These are phyloP conservation scores for Phymanthus crucifer DNA, from an alignment of 92 coral and sea anemone species.

Conservation along the genomic window DNA sequence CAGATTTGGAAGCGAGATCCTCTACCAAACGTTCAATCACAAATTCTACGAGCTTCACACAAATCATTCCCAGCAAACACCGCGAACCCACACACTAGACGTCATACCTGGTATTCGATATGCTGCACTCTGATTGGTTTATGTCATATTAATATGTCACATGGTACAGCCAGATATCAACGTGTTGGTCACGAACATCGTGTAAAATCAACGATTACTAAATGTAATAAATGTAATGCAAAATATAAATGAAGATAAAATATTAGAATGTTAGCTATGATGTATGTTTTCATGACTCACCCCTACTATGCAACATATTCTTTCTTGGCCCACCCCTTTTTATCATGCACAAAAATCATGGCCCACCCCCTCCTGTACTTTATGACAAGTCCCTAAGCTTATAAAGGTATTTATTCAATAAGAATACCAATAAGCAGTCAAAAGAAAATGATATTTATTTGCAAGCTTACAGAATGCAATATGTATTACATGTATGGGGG, in stretches of 20 bases:
- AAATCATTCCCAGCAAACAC: conserved; percentile 28
- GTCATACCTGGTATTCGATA: conserved; percentile 26
- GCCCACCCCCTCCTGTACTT: not conserved
- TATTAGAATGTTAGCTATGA: too few relatives aligned
- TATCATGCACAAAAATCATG: too few relatives aligned
- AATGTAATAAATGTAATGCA: not conserved
- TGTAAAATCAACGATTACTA: not conserved
- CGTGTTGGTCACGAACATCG: conserved; percentile 33
- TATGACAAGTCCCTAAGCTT: too few relatives aligned
- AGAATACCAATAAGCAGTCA: too few relatives aligned
- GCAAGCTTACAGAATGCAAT: too few relatives aligned
- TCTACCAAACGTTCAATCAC: conserved; percentile 34
- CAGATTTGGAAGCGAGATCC: conserved; percentile 39
- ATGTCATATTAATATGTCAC: conserved; percentile 1
- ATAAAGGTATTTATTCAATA: too few relatives aligned
- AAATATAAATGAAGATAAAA: not conserved
- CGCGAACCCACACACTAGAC: conserved; percentile 33
- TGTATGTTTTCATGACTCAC: too few relatives aligned
- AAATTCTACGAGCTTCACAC: conserved; percentile 31
- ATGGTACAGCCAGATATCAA: conserved; percentile 27
- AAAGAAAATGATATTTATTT: too few relatives aligned
- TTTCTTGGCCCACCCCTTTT: too few relatives aligned
- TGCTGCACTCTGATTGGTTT: conserved; percentile 28
- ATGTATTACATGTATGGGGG: too few relatives aligned
- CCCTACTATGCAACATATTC: too few relatives aligned